Evolutionary conservation across 2,113 vertebrate species (phyloP).

Genomic region (Bos indicus): DNA sequence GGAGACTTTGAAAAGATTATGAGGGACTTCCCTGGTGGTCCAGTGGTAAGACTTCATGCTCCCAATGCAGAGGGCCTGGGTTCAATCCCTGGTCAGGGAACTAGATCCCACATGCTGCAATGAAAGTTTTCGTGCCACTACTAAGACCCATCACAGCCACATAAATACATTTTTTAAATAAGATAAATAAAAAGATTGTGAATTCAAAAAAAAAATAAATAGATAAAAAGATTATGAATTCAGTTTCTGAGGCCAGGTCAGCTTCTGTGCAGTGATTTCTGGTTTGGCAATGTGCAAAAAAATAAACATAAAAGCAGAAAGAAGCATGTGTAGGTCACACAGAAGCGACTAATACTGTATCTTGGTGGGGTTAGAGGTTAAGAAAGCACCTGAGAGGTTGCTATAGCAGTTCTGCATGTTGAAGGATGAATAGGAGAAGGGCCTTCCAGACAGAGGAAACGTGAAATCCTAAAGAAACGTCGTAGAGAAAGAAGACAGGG

Average conservation of each 20-base stretch:
- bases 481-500: background rate
- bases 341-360: accelerated
- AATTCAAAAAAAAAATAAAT: background rate
- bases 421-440: background rate
- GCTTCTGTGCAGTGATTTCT: background rate
- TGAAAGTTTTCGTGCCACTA: background rate
- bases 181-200: background rate
- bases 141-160: background rate
- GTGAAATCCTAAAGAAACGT: accelerated
- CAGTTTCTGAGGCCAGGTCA: background rate
- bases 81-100: background rate
- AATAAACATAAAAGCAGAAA: background rate
- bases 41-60: background rate
- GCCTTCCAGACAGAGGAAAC: background rate
- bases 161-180: background rate
- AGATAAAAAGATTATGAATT: background rate
- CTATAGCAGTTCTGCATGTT: background rate
- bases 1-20: background rate
- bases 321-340: background rate
- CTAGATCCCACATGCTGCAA: background rate
- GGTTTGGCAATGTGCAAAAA: background rate
- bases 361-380: background rate
- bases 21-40: background rate
- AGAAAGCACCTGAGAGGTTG: background rate
- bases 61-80: background rate